phyloP scores from a whole-genome alignment of 1,140 invertebrate species.

The Aphelenchoides fujianensis region DNA sequence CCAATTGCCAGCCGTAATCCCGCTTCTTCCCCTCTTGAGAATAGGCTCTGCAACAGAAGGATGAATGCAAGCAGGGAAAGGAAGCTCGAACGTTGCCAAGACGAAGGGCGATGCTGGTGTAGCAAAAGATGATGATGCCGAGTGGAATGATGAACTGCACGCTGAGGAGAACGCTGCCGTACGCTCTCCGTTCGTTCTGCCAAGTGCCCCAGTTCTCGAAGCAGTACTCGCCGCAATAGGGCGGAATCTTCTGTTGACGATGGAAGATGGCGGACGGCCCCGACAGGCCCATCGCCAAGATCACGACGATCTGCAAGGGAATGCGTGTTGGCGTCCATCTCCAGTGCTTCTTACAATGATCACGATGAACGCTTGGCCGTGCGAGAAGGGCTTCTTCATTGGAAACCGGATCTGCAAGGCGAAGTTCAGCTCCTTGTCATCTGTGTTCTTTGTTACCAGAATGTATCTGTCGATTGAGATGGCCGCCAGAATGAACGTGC shows the following conservation, averaged over 20 bases:
- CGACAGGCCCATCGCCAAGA: constrained; percentile 45
- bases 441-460: too few relatives aligned
- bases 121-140: constrained; percentile 55
- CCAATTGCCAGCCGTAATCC: constrained; percentile 46
- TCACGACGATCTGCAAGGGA: constrained; percentile 50
- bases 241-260: constrained; percentile 40
- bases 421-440: too few relatives aligned
- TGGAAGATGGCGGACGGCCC: constrained; percentile 55
- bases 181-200: constrained; percentile 45
- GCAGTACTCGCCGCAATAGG: constrained; percentile 57
- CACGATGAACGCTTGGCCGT: constrained; percentile 51
- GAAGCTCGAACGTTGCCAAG: constrained; percentile 53
- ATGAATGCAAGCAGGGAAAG: too few relatives aligned
- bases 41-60: constrained; percentile 42
- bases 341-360: constrained; percentile 42
- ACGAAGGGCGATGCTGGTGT: constrained; percentile 57
- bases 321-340: neutral
- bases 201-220: constrained; percentile 52
- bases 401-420: constrained; percentile 58
- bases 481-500: constrained; percentile 59
- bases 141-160: constrained; percentile 60
- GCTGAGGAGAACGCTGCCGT: constrained; percentile 52
- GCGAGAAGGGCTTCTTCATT: constrained; percentile 57
- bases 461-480: constrained; percentile 60
- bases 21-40: constrained; percentile 52